A percentile compares a stretch with the other conserved stretches of the same genome.
These are phyloP conservation scores for Gymnoscelis rufifasciata DNA, from an alignment of 2,888 invertebrate genomes.

Conservation along the genomic window DNA sequence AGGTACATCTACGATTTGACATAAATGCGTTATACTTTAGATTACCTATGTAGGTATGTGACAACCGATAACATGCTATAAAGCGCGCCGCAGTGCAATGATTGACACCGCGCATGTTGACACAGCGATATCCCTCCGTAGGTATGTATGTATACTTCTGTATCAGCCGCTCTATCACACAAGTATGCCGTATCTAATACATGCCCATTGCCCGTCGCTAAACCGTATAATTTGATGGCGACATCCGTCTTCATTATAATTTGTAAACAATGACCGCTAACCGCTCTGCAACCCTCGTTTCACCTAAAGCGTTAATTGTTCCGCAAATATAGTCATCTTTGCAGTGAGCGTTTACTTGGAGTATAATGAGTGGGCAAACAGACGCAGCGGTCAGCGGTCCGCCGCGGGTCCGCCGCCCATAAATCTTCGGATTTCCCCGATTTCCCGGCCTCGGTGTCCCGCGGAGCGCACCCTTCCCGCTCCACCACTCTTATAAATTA, in stretches of 20 bases:
- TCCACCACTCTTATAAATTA: slow-evolving; percentile 75
- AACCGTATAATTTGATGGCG: slow-evolving; percentile 36
- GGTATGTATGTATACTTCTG: slow-evolving; percentile 56
- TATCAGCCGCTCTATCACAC: slow-evolving; percentile 55
- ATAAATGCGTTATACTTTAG: slow-evolving; percentile 75
- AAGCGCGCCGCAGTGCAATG: slow-evolving; percentile 68
- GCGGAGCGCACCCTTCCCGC: slow-evolving; percentile 48
- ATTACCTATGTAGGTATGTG: slow-evolving; percentile 54
- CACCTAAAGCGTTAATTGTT: slow-evolving; percentile 74
- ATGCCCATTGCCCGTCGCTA: slow-evolving; percentile 4
- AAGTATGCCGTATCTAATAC: slow-evolving; percentile 48
- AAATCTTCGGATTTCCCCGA: slow-evolving; percentile 76
- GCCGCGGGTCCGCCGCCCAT: slow-evolving; percentile 60
- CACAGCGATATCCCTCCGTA: slow-evolving; percentile 62
- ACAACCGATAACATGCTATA: slow-evolving; percentile 74
- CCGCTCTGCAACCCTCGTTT: slow-evolving; percentile 64
- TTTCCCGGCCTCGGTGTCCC: slow-evolving; percentile 58
- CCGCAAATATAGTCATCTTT: slow-evolving; percentile 77
- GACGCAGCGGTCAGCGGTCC: slow-evolving; percentile 57
- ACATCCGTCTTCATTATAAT: slow-evolving; percentile 39
- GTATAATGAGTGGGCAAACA: slow-evolving; percentile 78
- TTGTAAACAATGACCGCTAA: slow-evolving; percentile 55
- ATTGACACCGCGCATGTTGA: slow-evolving; percentile 72
- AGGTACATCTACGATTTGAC: slow-evolving; percentile 72
- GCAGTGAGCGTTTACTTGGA: slow-evolving; percentile 73